phyloP scores from a whole-genome alignment of 2,888 invertebrate species.

The Leptinotarsa tumamoca region DNA sequence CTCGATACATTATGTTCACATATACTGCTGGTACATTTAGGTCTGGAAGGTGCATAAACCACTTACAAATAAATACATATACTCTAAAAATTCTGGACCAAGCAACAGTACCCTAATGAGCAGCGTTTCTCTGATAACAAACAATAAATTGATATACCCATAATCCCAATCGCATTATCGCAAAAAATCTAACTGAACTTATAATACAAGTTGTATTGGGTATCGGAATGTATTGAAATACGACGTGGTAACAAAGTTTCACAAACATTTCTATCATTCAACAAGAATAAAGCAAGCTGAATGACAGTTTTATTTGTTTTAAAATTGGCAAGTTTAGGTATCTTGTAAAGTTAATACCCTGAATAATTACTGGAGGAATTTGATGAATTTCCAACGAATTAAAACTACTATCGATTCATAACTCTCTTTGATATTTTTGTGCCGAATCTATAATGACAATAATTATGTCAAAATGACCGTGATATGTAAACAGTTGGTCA shows the following conservation, averaged over 20 bases:
- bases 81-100: conserved; percentile 9
- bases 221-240: too few species aligned
- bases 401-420: neutral
- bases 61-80: conserved; percentile 25
- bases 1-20: conserved; percentile 33
- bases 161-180: too few species aligned
- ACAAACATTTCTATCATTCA: too few species aligned
- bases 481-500: conserved; percentile 24
- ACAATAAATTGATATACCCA: too few species aligned
- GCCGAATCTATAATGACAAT: conserved; percentile 6
- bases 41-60: conserved; percentile 20
- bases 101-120: conserved; percentile 6
- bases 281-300: too few species aligned
- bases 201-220: too few species aligned
- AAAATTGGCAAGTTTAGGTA: too few species aligned
- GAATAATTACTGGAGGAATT: neutral
- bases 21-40: conserved; percentile 28
- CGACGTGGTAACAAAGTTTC: too few species aligned
- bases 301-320: too few species aligned
- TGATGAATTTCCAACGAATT: neutral
- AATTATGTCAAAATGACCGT: conserved; percentile 35
- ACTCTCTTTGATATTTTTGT: neutral
- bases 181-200: too few species aligned
- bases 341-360: too few species aligned
- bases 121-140: neutral